Percentiles rank a stretch among this genome's conserved stretches.
Conservation (phyloP, 2,888 invertebrate species). For the Tetranychus piercei region DNA sequence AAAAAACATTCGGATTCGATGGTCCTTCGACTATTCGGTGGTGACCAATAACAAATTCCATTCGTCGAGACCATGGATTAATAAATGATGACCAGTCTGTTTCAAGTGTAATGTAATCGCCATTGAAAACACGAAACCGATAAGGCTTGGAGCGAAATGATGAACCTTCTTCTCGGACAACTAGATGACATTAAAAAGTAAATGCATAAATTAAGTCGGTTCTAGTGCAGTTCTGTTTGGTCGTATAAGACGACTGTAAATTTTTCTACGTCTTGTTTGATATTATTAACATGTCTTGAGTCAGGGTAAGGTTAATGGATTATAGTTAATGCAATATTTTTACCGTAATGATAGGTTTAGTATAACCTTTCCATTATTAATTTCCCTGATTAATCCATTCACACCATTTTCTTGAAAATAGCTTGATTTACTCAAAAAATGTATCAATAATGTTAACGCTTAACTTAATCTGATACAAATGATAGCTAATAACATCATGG, state of each 20-base stretch:
- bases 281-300: too few species aligned
- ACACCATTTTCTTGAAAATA: neutral
- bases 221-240: too few species aligned
- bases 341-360: too few species aligned
- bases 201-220: neutral
- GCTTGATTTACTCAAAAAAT: neutral
- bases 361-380: too few species aligned
- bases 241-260: too few species aligned
- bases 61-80: constrained; percentile 74
- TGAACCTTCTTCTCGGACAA: constrained; percentile 51
- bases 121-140: constrained; percentile 63
- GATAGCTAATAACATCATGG: too few species aligned
- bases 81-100: constrained; percentile 83
- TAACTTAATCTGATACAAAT: too few species aligned
- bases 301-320: too few species aligned
- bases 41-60: constrained; percentile 73
- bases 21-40: constrained; percentile 48
- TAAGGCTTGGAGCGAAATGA: constrained; percentile 55
- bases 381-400: too few species aligned
- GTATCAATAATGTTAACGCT: too few species aligned
- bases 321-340: too few species aligned
- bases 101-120: constrained; percentile 59
- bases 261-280: too few species aligned
- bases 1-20: constrained; percentile 33
- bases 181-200: constrained; percentile 32